A percentile compares a stretch with the other conserved stretches of the same genome.
Conservation (phyloP, 1,140 invertebrate species). For the Drosophila sucinea region DNA sequence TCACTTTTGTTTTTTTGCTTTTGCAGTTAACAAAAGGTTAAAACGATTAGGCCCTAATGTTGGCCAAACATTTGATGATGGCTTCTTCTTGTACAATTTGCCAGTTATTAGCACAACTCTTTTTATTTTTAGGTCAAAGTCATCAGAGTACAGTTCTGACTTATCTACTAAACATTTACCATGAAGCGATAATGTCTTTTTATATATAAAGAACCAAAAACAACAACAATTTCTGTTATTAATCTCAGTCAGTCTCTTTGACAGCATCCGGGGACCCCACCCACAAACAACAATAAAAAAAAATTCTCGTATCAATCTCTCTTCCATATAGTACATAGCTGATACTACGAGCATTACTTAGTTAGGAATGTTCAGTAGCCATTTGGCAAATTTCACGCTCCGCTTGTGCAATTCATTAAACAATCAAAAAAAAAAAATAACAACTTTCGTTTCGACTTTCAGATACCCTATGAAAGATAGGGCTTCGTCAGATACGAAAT, state of each 20-base stretch:
- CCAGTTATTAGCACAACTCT: conserved; percentile 60
- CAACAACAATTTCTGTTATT: background rate
- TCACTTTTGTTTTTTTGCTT: conserved; percentile 56
- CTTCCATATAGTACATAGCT: conserved; percentile 6
- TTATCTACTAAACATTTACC: background rate
- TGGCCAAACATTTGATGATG: conserved; percentile 66
- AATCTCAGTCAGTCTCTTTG: conserved; percentile 10
- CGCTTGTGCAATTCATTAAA: conserved; percentile 44
- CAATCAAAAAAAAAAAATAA: background rate
- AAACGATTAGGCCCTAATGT: conserved; percentile 75
- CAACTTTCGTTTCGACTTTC: too few species aligned
- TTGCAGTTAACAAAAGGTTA: conserved; percentile 43
- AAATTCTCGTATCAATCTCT: conserved; percentile 3
- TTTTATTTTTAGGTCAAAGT: conserved; percentile 15
- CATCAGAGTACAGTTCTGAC: conserved; percentile 9
- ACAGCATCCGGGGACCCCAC: conserved; percentile 53
- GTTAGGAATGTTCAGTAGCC: conserved; percentile 41
- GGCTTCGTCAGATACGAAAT: too few species aligned
- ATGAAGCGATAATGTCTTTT: conserved; percentile 5
- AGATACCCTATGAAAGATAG: too few species aligned
- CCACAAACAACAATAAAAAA: conserved; percentile 9
- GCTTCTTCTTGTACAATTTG: conserved; percentile 72
- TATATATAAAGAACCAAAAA: background rate
- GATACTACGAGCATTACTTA: conserved; percentile 3
- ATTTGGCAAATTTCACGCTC: conserved; percentile 59